phyloP scores from a whole-genome alignment of 92 coral and sea anemone species.

The Montipora capitata region DNA sequence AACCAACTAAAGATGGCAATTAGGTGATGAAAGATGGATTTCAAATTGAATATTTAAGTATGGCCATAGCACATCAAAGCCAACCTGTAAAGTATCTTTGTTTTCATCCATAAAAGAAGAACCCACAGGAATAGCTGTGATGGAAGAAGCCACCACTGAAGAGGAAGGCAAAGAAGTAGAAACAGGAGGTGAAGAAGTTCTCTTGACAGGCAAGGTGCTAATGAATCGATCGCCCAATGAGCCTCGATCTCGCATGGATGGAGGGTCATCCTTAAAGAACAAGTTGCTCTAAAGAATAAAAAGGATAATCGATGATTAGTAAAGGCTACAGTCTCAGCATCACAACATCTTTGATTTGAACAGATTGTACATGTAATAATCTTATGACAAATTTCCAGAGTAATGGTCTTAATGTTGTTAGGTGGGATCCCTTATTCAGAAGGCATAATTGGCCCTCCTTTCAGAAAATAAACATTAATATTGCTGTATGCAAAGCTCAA shows the following conservation, averaged over 20 bases:
- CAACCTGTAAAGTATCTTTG: slow-evolving; percentile 38
- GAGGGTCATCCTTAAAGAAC: slow-evolving; percentile 92
- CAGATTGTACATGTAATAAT: too few relatives aligned
- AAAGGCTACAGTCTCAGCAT: not conserved
- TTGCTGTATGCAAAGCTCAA: too few relatives aligned
- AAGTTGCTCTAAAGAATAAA: slow-evolving; percentile 78
- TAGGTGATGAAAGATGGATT: not conserved
- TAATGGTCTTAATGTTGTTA: not conserved
- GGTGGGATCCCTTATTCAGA: not conserved
- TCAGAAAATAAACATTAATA: not conserved
- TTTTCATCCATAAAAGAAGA: slow-evolving; percentile 14
- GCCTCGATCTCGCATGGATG: slow-evolving; percentile 67
- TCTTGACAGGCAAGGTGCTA: slow-evolving; percentile 69
- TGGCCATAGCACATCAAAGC: slow-evolving; percentile 1
- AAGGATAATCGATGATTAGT: slow-evolving; percentile 4
- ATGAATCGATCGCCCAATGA: slow-evolving; percentile 85
- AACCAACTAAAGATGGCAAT: not conserved
- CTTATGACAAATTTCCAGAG: not conserved
- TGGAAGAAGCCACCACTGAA: slow-evolving; percentile 53
- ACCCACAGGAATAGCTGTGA: slow-evolving; percentile 37
- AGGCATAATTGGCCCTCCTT: too few relatives aligned
- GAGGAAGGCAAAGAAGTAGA: slow-evolving; percentile 50
- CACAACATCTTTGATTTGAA: too few relatives aligned
- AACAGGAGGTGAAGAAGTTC: slow-evolving; percentile 38
- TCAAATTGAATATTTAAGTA: not conserved